These are phyloP conservation scores for Anoplophora glabripennis DNA, from an alignment of 1,140 invertebrate genomes.

Conservation along the genomic window DNA sequence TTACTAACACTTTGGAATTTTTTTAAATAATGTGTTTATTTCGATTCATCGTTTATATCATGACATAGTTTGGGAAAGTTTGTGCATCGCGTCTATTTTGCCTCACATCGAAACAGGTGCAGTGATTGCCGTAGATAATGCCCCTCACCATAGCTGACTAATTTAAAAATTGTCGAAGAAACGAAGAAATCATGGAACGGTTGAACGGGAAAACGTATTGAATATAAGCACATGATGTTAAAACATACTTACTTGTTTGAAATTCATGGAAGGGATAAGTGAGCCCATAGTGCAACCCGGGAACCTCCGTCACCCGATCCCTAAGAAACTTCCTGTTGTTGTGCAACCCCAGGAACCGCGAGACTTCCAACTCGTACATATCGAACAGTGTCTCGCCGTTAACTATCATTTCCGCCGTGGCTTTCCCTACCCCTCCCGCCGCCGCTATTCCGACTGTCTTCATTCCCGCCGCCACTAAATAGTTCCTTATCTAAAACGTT, in stretches of 20 bases:
- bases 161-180: no score
- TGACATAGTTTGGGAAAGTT: no score
- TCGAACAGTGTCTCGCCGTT: slow-evolving; percentile 80
- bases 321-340: slow-evolving; percentile 93
- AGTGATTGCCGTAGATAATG: no score
- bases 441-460: slow-evolving; percentile 91
- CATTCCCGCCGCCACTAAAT: slow-evolving; percentile 94
- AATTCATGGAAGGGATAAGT: slow-evolving; percentile 85
- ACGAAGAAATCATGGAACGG: no score
- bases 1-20: not conserved
- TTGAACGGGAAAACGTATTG: no score
- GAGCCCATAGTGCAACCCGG: slow-evolving; percentile 81
- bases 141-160: no score
- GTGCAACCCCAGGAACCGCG: slow-evolving; percentile 90
- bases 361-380: slow-evolving; percentile 88
- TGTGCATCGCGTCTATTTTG: no score
- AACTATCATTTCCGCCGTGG: slow-evolving; percentile 86
- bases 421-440: slow-evolving; percentile 89
- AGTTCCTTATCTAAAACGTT: slow-evolving; percentile 76
- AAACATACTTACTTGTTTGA: slow-evolving; percentile 60
- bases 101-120: no score
- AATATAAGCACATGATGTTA: no score
- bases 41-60: no score
- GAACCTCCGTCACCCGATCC: slow-evolving; percentile 91
- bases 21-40: not conserved